Base-by-base conservation (phyloP, 2,797 vertebrate species). In the Hypotaenidia philippensis region DNA sequence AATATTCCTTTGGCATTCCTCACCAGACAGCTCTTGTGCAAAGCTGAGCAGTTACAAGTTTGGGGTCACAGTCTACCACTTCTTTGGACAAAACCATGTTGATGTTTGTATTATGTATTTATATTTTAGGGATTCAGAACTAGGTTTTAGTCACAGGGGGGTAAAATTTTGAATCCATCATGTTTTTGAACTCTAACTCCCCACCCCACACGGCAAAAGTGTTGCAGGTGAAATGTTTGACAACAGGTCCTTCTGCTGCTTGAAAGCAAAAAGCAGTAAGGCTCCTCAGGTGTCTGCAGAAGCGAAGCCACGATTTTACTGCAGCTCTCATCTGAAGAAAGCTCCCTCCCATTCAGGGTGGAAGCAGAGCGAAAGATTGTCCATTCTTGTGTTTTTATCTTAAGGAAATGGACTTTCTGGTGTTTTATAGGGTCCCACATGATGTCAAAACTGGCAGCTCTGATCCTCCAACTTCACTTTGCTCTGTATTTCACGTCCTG, bases 361-460 rank as follows among this genome's bases (percentile, higher is more conserved):
- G 57, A 79, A 41, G n/a, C 71, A 85, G 71, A 84, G 49, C 29
- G 60, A 56, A 85, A 83, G 72, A 50, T 61, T 45, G 32, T 60
- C 90, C 83, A 32, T 71, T 92, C 56, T 71, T 72, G 9, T 55
- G 32, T 25, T 88, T 89, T 84, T 57, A 31, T 92, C 76, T 76
- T 32, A 36, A 3, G 5, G 40, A 95, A 94, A 72, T 56, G 10
- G 89, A 15, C 79, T 89, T 92, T 81, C 31, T 72, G 50, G 45
- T 38, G 44, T 55, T 91, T 86, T 82, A 13, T n/a, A 38, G 64
- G 27, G 34, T 93, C 61, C 61, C 13, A 3, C 3, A 3, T 80
- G 84, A 86, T 61, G 12, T 59, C 23, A 83, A 85, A 94, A 36
- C 69, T 83, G 84, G 50, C 90, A 83, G 69, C 84, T 94, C 89